Base-by-base conservation (phyloP, 2,113 vertebrate genomes). In the Uria aalge region DNA sequence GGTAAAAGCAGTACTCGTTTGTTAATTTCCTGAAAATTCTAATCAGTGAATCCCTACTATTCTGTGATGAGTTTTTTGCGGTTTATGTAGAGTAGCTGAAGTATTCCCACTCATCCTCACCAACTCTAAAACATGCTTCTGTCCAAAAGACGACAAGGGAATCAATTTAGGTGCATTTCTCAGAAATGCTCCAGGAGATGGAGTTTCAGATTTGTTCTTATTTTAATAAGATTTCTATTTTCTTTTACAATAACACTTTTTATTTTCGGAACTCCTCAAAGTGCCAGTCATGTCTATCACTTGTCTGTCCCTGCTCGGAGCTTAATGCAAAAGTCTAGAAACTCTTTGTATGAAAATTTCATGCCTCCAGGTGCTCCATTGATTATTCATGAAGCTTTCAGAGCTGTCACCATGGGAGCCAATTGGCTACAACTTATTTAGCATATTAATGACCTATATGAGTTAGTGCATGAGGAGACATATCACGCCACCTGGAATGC, bases 351-450 rank as follows among this genome's bases (percentile, higher is more conserved):
- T 97, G 97, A 98, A 97, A 97, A 98, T 98, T 97, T 97, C 96
- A 98, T 95, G 97, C 97, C 97, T 98, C 97, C 98, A 98, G 97
- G 98, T 98, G 98, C 97, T 88, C 45, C 91, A 96, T 97, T 97
- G 96, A 98, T 98, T 98, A 98, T 98, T 98, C 98, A 98, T 98
- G 97, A 98, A 97, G 94, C 91, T 96, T 97, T 94, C 84, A n/a
- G 94, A 92, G 85, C 97, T 96, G 98, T 98, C 97, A 74, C 98
- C 97, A 96, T 94, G 96, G 97, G 96, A 98, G 97, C 97, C 97
- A 94, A 98, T 98, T 97, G 97, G 98, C 97, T 95, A 97, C 45
- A 82, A 95, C 53, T 82, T 97, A 96, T 94, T 98, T 97, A 98
- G 98, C 98, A 98, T 98, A 98, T 98, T 98, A 98, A 98, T 98